Evolutionary conservation across 2,113 vertebrate genomes (phyloP), one percentile per base, ranked within the genome.

Genomic region (Thymallus thymallus): DNA sequence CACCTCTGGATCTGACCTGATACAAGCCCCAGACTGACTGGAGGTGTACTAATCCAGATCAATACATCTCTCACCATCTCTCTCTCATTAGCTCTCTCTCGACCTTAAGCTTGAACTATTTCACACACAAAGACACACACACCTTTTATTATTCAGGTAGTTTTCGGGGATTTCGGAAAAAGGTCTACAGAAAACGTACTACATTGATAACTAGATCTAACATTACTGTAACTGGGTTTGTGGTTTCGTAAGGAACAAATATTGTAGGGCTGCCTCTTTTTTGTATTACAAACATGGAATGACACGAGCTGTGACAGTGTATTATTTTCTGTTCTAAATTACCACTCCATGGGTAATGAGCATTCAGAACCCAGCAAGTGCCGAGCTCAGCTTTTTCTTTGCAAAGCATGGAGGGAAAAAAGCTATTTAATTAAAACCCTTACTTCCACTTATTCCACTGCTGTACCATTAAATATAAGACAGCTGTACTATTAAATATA

Each of bases 401-500:
- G 29, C 75, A 58, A 69, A 73, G 23, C 48, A 46, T 67, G 60
- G 45, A 41, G 35, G 35, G 48, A 63, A 24, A 76, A 74, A 80
- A 71, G 70, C 66, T 75, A 72, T 82, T 83, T 76, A 68, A 71
- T 67, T 80, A 71, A 76, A 84, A 66, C 56, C 45, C 51, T 58
- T 14, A 12, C 2, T 70, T 32, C 6, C 6, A 10, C 56, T 75
- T 45, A 9, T 71, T 30, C 32, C 58, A 71, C 74, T 68, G 35
- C 10, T 41, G 75, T 75, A 35, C 45, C 74, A 77, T 79, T 88
- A 83, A 74, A 82, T 77, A 71, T 30, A 71, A 85, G 78, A 84
- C 79, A 72, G 80, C 85, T 88, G 76, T n/a, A n/a, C n/a, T n/a
- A n/a, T 79, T 88, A 83, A 74, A 82, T 77, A 71, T 30, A 71